These are phyloP conservation scores for Netelia fuscicornis DNA, from an alignment of 2,888 invertebrate genomes.

Conservation along the genomic window DNA sequence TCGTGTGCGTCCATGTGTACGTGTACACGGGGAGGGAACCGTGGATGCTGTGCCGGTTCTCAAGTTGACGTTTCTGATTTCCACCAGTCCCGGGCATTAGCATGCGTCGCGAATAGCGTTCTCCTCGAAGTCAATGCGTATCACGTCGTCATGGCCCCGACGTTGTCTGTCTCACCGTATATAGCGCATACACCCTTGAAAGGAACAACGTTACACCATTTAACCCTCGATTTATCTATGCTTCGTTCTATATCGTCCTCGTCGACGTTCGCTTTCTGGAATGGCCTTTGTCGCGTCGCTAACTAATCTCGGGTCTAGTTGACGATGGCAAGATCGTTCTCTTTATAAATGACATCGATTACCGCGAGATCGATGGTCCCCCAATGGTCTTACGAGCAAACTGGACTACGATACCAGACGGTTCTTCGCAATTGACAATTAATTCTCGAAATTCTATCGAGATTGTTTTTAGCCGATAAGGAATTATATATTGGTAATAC, in stretches of 20 bases:
- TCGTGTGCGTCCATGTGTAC: background rate
- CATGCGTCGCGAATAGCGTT: slow-evolving; percentile 78
- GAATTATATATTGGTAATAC: too few relatives aligned
- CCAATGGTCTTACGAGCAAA: too few relatives aligned
- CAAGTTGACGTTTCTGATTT: slow-evolving; percentile 81
- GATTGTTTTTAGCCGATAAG: too few relatives aligned
- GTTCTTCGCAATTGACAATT: too few relatives aligned
- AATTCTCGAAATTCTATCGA: too few relatives aligned
- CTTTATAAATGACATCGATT: too few relatives aligned
- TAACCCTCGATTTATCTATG: slow-evolving; percentile 64
- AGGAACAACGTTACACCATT: slow-evolving; percentile 78
- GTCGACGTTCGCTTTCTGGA: background rate
- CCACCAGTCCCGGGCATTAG: slow-evolving; percentile 76
- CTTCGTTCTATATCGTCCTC: background rate
- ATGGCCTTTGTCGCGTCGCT: slow-evolving; percentile 6
- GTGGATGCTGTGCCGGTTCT: slow-evolving; percentile 71
- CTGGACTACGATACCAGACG: too few relatives aligned
- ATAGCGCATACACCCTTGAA: slow-evolving; percentile 74
- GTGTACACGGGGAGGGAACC: slow-evolving; percentile 58
- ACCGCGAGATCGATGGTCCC: too few relatives aligned
- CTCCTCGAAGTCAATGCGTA: slow-evolving; percentile 77
- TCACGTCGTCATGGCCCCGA: slow-evolving; percentile 76
- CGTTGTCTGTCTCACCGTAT: slow-evolving; percentile 61
- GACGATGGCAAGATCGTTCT: too few relatives aligned
- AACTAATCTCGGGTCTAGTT: background rate